phyloP scores from a whole-genome alignment of 2,797 vertebrate species.

The Thamnophis elegans region DNA sequence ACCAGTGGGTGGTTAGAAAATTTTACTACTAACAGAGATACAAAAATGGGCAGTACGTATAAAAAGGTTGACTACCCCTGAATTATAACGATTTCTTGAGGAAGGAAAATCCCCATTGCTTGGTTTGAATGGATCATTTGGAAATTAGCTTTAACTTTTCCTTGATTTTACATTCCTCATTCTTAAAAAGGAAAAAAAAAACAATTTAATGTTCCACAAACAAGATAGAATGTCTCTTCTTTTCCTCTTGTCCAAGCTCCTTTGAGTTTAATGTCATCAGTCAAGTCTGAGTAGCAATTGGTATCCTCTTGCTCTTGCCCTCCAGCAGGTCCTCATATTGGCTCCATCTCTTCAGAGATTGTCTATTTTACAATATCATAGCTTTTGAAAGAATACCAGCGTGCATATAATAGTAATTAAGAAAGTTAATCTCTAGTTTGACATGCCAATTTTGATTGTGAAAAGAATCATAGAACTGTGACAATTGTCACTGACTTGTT shows the following conservation, averaged over 20 bases:
- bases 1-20: too few species aligned
- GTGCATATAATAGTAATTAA: neutral
- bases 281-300: neutral
- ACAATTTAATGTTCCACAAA: neutral
- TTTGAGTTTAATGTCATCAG: neutral
- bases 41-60: too few species aligned
- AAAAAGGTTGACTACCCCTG: too few species aligned
- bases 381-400: neutral
- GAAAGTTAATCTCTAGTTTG: neutral
- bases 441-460: neutral
- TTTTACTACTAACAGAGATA: too few species aligned
- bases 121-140: neutral
- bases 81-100: neutral
- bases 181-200: neutral
- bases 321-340: neutral
- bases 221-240: neutral
- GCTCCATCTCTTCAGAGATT: neutral
- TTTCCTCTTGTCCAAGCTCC: neutral
- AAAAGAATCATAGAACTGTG: too few species aligned
- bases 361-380: neutral
- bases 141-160: neutral
- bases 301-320: neutral
- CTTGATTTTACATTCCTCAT: neutral
- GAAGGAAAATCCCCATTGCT: neutral
- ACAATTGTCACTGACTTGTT: too few species aligned